A percentile compares a stretch with the other conserved stretches of the same genome.
Evolutionary conservation across 2,888 invertebrate species (phyloP).

Genomic region (Carcina quercana): DNA sequence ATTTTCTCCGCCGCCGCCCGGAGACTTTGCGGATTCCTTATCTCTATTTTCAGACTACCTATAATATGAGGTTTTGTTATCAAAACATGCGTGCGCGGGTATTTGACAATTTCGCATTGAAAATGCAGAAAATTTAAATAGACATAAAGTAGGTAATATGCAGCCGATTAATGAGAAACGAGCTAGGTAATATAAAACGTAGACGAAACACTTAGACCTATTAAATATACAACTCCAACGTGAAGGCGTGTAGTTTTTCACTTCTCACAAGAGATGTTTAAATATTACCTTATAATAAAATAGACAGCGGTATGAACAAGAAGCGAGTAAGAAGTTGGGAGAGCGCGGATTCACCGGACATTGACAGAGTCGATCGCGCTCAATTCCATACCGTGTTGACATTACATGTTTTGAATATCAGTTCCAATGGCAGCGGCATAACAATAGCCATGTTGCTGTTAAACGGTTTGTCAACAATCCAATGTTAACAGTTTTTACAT

Average conservation of each 20-base stretch:
- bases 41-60: constrained; percentile 13
- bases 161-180: too few relatives aligned
- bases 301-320: constrained; percentile 2
- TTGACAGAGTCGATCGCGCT: constrained; percentile 41
- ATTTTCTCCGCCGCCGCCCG: too few relatives aligned
- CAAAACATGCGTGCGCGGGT: constrained; percentile 16
- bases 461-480: constrained; percentile 57
- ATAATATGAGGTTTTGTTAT: constrained; percentile 29
- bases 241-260: too few relatives aligned
- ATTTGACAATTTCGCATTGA: constrained; percentile 11
- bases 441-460: constrained; percentile 46
- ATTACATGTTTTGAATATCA: constrained; percentile 43
- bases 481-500: too few relatives aligned
- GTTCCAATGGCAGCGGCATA: constrained; percentile 30
- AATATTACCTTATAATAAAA: not conserved
- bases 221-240: constrained; percentile 5
- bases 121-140: not conserved
- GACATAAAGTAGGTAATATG: not conserved
- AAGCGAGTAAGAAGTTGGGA: constrained; percentile 23
- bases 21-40: constrained; percentile 15
- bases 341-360: constrained; percentile 51
- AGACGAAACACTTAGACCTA: too few relatives aligned
- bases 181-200: too few relatives aligned
- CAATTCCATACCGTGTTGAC: constrained; percentile 24
- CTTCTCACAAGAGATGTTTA: not conserved